Conservation (phyloP, 2,797 vertebrate genomes). For the Pangasius djambal region DNA sequence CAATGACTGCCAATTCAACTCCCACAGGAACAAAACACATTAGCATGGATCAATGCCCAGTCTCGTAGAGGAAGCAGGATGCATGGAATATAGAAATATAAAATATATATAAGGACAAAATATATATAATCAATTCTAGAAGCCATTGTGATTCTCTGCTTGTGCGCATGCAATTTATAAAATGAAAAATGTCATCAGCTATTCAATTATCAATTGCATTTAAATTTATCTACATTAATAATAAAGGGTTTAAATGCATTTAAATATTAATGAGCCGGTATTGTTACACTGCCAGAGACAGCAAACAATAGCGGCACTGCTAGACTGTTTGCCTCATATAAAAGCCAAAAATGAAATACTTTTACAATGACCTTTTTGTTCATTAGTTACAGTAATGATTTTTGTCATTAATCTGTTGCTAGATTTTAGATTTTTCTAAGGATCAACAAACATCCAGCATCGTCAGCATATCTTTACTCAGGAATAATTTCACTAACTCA, state of each 20-base stretch:
- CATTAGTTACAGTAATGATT: not conserved
- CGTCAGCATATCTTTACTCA: not conserved
- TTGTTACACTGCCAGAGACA: not conserved
- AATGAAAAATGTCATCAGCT: not conserved
- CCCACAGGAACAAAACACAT: conserved; percentile 9
- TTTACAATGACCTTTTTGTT: not conserved
- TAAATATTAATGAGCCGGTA: not conserved
- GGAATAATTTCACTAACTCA: not conserved
- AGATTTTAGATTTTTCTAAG: not conserved
- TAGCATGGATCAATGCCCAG: conserved; percentile 6
- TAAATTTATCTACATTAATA: not conserved
- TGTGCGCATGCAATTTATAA: not conserved
- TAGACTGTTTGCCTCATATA: not conserved
- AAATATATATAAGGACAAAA: not conserved
- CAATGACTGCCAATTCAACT: conserved; percentile 15
- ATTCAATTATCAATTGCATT: not conserved
- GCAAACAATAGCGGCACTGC: not conserved
- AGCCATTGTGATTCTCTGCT: not conserved
- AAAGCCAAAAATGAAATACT: not conserved
- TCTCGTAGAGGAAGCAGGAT: not conserved
- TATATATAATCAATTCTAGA: not conserved
- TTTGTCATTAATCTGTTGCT: not conserved
- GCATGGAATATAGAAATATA: not conserved
- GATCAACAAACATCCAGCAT: not conserved
- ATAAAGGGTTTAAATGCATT: not conserved